Percentiles rank a stretch among this genome's conserved stretches.
phyloP scores from a whole-genome alignment of 2,113 vertebrate genomes.

The Melanotaenia duboulayi region DNA sequence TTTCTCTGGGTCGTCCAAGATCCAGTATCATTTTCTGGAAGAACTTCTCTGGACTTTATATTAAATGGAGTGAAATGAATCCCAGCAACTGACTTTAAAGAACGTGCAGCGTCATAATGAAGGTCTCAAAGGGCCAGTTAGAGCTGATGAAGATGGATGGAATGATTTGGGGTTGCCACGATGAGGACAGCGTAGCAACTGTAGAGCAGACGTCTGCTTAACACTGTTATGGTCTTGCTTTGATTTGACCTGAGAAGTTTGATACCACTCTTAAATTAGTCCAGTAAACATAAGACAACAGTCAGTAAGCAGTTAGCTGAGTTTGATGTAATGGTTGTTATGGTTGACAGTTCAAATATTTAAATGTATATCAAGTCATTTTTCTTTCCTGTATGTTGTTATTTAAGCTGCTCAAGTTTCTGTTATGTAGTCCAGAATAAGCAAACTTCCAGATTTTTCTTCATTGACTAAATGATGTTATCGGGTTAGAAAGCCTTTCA shows the following conservation, averaged over 20 bases:
- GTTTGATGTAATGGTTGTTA: background rate
- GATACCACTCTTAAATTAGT: background rate
- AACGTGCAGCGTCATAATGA: constrained; percentile 38
- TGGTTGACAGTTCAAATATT: too few species aligned
- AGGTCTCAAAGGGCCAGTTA: constrained; percentile 59
- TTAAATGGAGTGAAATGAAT: constrained; percentile 53
- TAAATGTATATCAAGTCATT: too few species aligned
- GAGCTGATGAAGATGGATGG: constrained; percentile 44
- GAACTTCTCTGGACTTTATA: constrained; percentile 40
- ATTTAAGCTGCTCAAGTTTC: too few species aligned
- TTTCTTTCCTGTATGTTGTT: too few species aligned
- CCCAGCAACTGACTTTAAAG: constrained; percentile 33
- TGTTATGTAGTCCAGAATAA: too few species aligned
- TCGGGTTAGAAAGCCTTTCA: too few species aligned
- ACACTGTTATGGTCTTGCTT: background rate
- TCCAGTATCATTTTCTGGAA: constrained; percentile 52
- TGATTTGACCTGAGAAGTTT: constrained; percentile 14
- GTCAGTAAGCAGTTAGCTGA: constrained; percentile 8
- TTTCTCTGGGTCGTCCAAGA: constrained; percentile 58
- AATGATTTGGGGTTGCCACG: constrained; percentile 46
- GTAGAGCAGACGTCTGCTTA: constrained; percentile 2
- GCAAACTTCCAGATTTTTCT: too few species aligned
- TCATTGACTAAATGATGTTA: too few species aligned
- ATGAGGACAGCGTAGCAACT: constrained; percentile 34
- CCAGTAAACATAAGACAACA: background rate